Evolutionary conservation across 2,797 vertebrate genomes (phyloP), one percentile per base, ranked within the genome.

Genomic region (Pseudotriccus pelzelni): DNA sequence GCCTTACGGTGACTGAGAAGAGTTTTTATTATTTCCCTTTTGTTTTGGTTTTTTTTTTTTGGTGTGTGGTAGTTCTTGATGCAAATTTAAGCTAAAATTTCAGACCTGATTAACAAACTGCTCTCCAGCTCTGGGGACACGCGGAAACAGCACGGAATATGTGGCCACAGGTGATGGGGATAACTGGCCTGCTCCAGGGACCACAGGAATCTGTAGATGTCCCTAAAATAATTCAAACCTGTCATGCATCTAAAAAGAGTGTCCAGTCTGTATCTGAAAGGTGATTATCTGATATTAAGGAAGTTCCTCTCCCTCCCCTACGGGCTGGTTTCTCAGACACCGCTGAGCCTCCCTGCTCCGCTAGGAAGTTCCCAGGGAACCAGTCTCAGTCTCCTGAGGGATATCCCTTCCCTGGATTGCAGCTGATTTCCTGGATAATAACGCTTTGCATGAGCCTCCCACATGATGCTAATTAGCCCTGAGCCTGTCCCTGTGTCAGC

Each of bases 241-340:
- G 19, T 67, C 8, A 8, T 1, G 3, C 15, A 8, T 4, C 67
- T 37, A 5, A 9, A 17, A 22, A 37, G 46, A n/a, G 6, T 18
- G 13, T 46, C 20, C 21, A 23, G n/a, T 6, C 8, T 22, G 2
- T 27, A 8, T 8, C 19, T 36, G 32, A 18, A 18, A 30, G 39
- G 3, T 3, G 23, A 18, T 20, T 5, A 3, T 6, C 13, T n/a
- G 30, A 10, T 28, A 44, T 17, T 55, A 18, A 21, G 34, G 0
- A 5, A 15, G 69, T 13, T 77, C 50, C 30, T 55, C 41, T 76
- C 11, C 52, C 43, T 74, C 15, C 11, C 43, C 43, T 37, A 16
- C 9, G 27, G 41, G 21, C 13, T 19, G 44, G 1, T 30, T 47
- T 50, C 41, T 49, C 55, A 52, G 55, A 44, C 58, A 5, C 6